These are phyloP conservation scores for Meandrina meandrites DNA, from an alignment of 92 coral and sea anemone genomes.

Conservation along the genomic window DNA sequence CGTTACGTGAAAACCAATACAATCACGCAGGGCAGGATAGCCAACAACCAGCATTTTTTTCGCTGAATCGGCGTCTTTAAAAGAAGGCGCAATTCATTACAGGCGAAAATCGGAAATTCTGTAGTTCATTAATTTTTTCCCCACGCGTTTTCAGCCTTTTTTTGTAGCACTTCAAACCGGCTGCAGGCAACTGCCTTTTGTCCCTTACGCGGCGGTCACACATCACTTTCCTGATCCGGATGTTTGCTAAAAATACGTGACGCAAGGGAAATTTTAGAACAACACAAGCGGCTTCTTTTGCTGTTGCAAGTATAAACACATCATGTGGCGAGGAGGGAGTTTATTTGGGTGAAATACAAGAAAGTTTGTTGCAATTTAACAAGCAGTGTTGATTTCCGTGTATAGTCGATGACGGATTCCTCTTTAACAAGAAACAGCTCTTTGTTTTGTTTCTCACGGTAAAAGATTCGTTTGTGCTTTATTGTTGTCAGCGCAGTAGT, in stretches of 20 bases:
- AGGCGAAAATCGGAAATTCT: neutral
- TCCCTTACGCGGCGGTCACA: neutral
- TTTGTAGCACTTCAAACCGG: neutral
- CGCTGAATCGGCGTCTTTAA: neutral
- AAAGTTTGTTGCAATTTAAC: slow-evolving; percentile 8
- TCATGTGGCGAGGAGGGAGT: neutral
- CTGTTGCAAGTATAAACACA: neutral
- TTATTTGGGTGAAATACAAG: slow-evolving; percentile 11
- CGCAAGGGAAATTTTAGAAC: neutral
- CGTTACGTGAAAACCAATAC: slow-evolving; percentile 3
- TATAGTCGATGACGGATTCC: neutral
- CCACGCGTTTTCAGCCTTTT: neutral
- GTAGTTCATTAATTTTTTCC: neutral
- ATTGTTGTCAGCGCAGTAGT: slow-evolving; percentile 6
- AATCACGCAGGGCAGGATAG: neutral
- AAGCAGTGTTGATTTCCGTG: slow-evolving; percentile 16
- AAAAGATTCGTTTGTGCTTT: neutral
- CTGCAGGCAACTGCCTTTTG: neutral
- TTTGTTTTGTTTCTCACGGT: slow-evolving; percentile 29
- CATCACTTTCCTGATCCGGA: neutral
- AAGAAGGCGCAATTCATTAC: neutral
- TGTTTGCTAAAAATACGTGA: slow-evolving; percentile 6
- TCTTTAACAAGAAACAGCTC: neutral
- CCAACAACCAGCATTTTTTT: neutral
- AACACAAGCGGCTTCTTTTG: slow-evolving; percentile 7